Base-by-base conservation (phyloP, 2,888 invertebrate genomes). In the Dynastes tityus region DNA sequence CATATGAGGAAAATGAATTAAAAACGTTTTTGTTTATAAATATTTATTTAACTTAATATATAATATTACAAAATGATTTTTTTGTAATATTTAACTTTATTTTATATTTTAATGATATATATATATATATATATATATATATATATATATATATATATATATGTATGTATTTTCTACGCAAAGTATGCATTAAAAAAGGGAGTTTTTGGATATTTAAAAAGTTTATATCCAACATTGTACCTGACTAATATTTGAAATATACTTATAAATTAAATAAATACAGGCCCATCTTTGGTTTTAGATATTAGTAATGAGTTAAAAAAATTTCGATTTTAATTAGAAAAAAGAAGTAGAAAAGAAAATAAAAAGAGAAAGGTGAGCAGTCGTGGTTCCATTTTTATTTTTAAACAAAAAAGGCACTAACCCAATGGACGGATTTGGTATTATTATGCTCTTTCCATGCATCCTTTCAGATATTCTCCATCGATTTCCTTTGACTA, bases 41-140 rank as follows among this genome's bases (percentile, higher is more conserved):
- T 83, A 83, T 84, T 84, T 84, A 84, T 86, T 86, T 85, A 86
- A 87, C 85, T 84, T 85, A 83, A 45, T 45, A 45, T 45, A 45
- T 45, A 45, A 45, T 45, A 45, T 45, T 45, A 45, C 45, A 45
- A 40, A 6, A 2, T 40, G 40, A 45, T 45, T 45, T 45, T 45
- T 45, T 45, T 45, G 45, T 45, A 45, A 45, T 45, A 45, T 45
- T 45, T 45, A 45, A 45, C 45, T 45, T 45, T 45, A 45, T 45
- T 67, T 51, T 79, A 79, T 32, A 32, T 65, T 65, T 76, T 81
- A 79, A 80, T 77, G 78, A 79, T 80, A 80, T 75, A 78, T 29
- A 64, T 64, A 32, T 40, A 45, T n/a, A n/a, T n/a, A n/a, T n/a
- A n/a, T n/a, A n/a, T n/a, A 16, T 16, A 16, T 16, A 16, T 16